Conservation (phyloP, 2,113 vertebrate species). For the Nothocercus julius region DNA sequence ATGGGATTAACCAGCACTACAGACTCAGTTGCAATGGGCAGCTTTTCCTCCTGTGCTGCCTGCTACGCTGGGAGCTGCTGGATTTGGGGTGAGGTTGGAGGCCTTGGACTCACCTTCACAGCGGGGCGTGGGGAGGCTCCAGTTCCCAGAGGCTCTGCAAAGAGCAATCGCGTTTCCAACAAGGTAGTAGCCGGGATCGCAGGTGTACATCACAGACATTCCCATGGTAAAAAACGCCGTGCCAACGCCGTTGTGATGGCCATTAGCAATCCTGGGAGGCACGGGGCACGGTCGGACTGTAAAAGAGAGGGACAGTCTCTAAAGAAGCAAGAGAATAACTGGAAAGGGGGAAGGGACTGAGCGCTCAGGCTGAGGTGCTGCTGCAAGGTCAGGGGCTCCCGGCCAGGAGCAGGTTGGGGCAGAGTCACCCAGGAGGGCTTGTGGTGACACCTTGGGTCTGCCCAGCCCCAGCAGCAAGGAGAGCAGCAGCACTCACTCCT, state of each 20-base stretch:
- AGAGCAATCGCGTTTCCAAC: background rate
- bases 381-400: too few relatives aligned
- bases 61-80: background rate
- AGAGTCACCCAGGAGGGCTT: too few relatives aligned
- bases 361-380: fast-evolving
- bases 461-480: too few relatives aligned
- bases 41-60: background rate
- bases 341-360: fast-evolving
- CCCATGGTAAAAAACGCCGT: fast-evolving
- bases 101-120: background rate
- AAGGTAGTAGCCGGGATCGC: constrained; percentile 19
- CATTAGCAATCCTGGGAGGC: background rate
- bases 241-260: background rate
- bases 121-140: constrained; percentile 16
- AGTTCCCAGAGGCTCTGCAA: constrained; percentile 15
- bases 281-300: background rate
- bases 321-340: fast-evolving
- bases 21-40: background rate
- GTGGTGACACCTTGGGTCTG: too few relatives aligned
- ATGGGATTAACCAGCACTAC: background rate
- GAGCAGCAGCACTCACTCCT: background rate
- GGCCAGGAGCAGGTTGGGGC: too few relatives aligned
- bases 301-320: background rate
- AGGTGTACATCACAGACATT: background rate
- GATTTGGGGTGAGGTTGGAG: background rate